Evolutionary conservation across 2,797 vertebrate genomes (phyloP), one percentile per base, ranked within the genome.

Genomic region (Champsocephalus gunnari): DNA sequence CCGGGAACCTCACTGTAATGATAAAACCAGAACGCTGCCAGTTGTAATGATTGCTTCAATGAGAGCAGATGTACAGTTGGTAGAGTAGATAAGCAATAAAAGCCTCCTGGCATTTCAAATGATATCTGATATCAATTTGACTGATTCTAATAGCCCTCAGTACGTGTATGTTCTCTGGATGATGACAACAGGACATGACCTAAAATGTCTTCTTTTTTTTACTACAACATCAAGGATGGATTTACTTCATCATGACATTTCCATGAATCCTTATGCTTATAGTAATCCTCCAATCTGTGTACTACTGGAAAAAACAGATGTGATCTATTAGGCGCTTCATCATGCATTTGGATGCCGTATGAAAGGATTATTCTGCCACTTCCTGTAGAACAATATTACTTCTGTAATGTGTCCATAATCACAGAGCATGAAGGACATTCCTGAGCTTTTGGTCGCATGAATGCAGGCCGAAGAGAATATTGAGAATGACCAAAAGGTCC

Each of bases 11-110:
- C 71, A 56, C 62, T 81, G 61, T 38, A 57, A 82, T 79, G 79
- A 89, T 73, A 81, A 82, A 84, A 87, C 38, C 74, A 9, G 56
- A 68, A 38, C 61, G 69, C 70, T 81, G 81, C 82, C 84, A 85
- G 61, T 49, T 54, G 16, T 57, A 72, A 73, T 69, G 66, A 73
- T 59, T 58, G 32, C 58, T 73, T 78, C 62, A 76, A 38, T 73
- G 65, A 73, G n/a, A 72, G 21, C n/a, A 60, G 55, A 75, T 80
- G 77, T 70, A 55, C 12, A 24, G 13, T 21, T 74, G 49, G 76
- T 64, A 44, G 34, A 65, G 38, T 19, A 50, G 68, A 82, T 73
- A 86, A 73, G 70, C 21, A 51, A 44, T 12, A 53, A 58, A 19
- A 55, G 12, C 75, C 69, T 57, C 53, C 1, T 21, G 64, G 24